A percentile compares a stretch with the other conserved stretches of the same genome.
These are phyloP conservation scores for Nudaria mundana DNA, from an alignment of 2,888 invertebrate genomes.

Conservation along the genomic window DNA sequence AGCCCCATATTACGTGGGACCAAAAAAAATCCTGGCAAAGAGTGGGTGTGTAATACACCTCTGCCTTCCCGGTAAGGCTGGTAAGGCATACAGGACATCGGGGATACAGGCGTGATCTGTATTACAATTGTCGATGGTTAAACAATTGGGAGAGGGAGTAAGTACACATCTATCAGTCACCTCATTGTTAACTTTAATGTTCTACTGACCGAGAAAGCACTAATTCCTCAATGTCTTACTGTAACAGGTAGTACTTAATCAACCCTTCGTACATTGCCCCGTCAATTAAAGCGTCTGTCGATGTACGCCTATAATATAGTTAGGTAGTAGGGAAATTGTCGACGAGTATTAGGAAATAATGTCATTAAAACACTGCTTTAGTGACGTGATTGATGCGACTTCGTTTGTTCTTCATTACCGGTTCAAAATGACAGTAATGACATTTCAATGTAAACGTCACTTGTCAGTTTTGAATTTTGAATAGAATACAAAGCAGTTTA, in stretches of 20 bases:
- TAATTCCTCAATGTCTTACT: neutral
- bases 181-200: too few relatives aligned
- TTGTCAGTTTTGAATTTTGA: conserved; percentile 2
- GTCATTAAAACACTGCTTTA: conserved; percentile 59
- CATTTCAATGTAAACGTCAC: conserved; percentile 16
- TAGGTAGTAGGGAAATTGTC: conserved; percentile 38
- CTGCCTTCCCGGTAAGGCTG: too few relatives aligned
- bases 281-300: conserved; percentile 17
- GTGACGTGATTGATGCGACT: conserved; percentile 60
- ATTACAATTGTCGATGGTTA: too few relatives aligned
- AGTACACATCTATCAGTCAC: too few relatives aligned
- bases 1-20: too few relatives aligned
- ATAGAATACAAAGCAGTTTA: neutral
- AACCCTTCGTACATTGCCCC: conserved; percentile 31
- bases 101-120: too few relatives aligned
- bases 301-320: conserved; percentile 37
- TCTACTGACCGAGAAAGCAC: neutral
- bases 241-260: conserved; percentile 5
- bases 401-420: conserved; percentile 46
- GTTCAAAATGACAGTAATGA: conserved; percentile 29
- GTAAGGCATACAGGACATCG: too few relatives aligned
- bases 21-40: too few relatives aligned
- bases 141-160: too few relatives aligned
- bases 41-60: too few relatives aligned
- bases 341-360: conserved; percentile 70